Conservation (phyloP, 2,888 invertebrate genomes). For the Cabera pusaria region DNA sequence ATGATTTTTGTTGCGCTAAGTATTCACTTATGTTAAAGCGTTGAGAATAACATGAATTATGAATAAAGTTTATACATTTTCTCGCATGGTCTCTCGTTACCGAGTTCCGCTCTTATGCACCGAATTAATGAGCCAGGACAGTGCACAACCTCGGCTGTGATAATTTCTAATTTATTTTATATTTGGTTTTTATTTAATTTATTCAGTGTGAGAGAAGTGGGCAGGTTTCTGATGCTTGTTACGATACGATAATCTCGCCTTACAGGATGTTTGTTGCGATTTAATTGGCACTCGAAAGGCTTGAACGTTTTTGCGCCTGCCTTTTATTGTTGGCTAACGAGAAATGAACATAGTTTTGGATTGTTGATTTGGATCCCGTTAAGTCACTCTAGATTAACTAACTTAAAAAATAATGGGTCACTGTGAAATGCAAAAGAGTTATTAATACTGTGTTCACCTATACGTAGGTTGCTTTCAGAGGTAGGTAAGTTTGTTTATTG, state of each 20-base stretch:
- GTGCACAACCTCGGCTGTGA: conserved; percentile 42
- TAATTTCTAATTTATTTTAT: conserved; percentile 76
- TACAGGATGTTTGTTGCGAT: conserved; percentile 78
- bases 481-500: too few species aligned
- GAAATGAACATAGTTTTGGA: conserved; percentile 50
- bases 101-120: conserved; percentile 48
- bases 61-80: conserved; percentile 44
- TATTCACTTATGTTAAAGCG: conserved; percentile 28
- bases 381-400: too few species aligned
- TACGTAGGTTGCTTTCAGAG: too few species aligned
- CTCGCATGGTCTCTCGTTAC: conserved; percentile 37
- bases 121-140: conserved; percentile 60
- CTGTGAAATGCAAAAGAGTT: too few species aligned
- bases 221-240: conserved; percentile 75
- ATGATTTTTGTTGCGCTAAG: conserved; percentile 24
- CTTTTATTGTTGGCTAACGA: conserved; percentile 65
- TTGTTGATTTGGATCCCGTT: too few species aligned
- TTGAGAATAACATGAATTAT: conserved; percentile 43
- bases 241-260: conserved; percentile 79
- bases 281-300: conserved; percentile 80
- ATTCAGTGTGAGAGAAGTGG: conserved; percentile 76
- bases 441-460: too few species aligned
- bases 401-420: too few species aligned
- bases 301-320: conserved; percentile 60
- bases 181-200: conserved; percentile 78